phyloP scores from a whole-genome alignment of 1,140 invertebrate genomes.

The Ceratitis capitata region DNA sequence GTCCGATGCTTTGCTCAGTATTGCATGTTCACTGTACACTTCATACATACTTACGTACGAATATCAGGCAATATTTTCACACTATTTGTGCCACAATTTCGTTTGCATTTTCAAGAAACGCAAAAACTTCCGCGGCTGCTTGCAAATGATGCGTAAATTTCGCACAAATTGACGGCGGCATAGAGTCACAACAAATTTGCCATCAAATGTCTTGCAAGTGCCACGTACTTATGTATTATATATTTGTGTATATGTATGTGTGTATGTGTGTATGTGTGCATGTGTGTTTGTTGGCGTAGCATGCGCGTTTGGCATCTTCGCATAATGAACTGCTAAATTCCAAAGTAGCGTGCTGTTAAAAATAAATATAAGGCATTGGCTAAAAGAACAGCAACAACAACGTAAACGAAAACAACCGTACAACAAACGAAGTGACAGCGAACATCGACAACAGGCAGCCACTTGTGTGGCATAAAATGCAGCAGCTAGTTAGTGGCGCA shows the following conservation, averaged over 20 bases:
- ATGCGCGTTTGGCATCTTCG: slow-evolving; percentile 35
- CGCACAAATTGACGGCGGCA: slow-evolving; percentile 31
- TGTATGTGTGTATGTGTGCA: background rate
- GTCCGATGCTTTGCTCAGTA: too few species aligned
- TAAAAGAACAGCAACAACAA: background rate
- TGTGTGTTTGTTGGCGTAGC: background rate
- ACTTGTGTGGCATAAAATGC: slow-evolving; percentile 39
- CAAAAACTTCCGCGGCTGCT: background rate
- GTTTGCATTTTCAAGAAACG: background rate
- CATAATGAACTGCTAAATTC: slow-evolving; percentile 43
- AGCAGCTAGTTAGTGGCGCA: background rate
- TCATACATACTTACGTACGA: background rate
- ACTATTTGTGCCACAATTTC: too few species aligned
- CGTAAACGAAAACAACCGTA: background rate
- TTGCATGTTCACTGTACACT: too few species aligned
- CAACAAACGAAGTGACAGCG: slow-evolving; percentile 2
- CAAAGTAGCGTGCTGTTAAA: slow-evolving; percentile 24
- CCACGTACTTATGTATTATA: too few species aligned
- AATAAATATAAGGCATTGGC: slow-evolving; percentile 5
- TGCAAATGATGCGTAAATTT: slow-evolving; percentile 34
- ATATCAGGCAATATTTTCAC: background rate
- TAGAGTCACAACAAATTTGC: slow-evolving; percentile 27
- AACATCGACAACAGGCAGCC: background rate
- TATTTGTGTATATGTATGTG: too few species aligned
- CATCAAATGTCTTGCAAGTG: slow-evolving; percentile 1